phyloP scores from a whole-genome alignment of 2,888 invertebrate genomes.

The Trichopoda pennipes region DNA sequence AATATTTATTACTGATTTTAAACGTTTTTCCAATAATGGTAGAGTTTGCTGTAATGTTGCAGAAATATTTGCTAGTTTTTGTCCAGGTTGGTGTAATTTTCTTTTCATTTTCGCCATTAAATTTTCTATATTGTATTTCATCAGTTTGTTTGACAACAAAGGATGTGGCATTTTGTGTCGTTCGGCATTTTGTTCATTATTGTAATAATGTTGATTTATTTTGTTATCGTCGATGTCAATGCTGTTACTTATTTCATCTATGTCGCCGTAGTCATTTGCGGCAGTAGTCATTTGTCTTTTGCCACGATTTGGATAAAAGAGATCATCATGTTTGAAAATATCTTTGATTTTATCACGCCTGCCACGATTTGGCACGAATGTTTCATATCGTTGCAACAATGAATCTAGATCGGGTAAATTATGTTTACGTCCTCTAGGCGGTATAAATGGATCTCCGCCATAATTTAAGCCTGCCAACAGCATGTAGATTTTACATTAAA shows the following conservation, averaged over 20 bases:
- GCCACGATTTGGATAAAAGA: constrained; percentile 80
- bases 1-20: constrained; percentile 63
- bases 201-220: constrained; percentile 30
- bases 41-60: constrained; percentile 65
- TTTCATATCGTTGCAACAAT: constrained; percentile 76
- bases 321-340: constrained; percentile 80
- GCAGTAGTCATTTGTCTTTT: constrained; percentile 73
- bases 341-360: constrained; percentile 79
- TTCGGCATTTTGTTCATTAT: constrained; percentile 34
- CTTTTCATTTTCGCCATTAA: constrained; percentile 69
- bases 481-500: constrained; percentile 11
- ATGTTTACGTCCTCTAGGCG: constrained; percentile 79
- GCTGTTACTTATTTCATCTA: constrained; percentile 47
- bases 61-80: constrained; percentile 62
- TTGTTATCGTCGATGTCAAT: constrained; percentile 30
- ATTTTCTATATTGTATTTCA: constrained; percentile 50
- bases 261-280: constrained; percentile 22
- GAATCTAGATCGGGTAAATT: constrained; percentile 74
- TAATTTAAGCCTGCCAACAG: constrained; percentile 60
- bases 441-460: constrained; percentile 78
- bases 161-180: constrained; percentile 57
- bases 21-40: constrained; percentile 56
- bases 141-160: constrained; percentile 51
- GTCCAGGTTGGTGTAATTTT: constrained; percentile 67
- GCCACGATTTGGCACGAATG: constrained; percentile 80